Conservation (phyloP, 2,113 vertebrate genomes). For the Callaeas wilsoni region DNA sequence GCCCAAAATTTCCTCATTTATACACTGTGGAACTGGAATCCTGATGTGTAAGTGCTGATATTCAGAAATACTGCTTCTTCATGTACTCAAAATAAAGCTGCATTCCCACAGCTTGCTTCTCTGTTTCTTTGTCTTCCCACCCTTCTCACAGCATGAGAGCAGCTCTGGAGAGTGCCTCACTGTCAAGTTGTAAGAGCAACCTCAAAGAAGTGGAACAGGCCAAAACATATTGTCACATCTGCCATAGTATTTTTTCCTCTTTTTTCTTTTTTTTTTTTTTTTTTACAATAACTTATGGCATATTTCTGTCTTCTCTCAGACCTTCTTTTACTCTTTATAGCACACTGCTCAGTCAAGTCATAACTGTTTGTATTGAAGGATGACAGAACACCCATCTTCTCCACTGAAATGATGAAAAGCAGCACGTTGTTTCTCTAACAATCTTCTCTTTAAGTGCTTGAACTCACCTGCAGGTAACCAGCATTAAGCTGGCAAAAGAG, state of each 20-base stretch:
- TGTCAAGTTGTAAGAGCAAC: not conserved
- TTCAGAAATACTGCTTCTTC: constrained; percentile 21
- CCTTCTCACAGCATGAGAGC: not conserved
- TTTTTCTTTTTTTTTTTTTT: not conserved
- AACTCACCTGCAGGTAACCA: not conserved
- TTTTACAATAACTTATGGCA: not conserved
- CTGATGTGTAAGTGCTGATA: constrained; percentile 20
- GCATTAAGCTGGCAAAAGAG: not conserved
- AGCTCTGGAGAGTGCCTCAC: not conserved
- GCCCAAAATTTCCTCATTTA: constrained; percentile 6
- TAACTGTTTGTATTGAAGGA: not conserved
- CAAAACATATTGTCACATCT: not conserved
- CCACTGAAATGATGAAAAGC: not conserved
- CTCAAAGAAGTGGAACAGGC: not conserved
- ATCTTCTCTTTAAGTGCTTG: not conserved
- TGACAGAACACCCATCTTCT: not conserved
- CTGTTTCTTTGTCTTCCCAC: constrained; percentile 12
- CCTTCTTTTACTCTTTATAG: not conserved
- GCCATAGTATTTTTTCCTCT: not conserved
- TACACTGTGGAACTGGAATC: not conserved
- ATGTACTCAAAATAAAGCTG: not conserved
- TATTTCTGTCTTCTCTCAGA: not conserved
- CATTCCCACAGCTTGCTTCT: not conserved
- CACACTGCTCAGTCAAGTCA: not conserved
- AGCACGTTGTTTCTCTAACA: not conserved